Evolutionary conservation across 2,888 invertebrate species (phyloP).

Genomic region (Netelia fuscicornis): DNA sequence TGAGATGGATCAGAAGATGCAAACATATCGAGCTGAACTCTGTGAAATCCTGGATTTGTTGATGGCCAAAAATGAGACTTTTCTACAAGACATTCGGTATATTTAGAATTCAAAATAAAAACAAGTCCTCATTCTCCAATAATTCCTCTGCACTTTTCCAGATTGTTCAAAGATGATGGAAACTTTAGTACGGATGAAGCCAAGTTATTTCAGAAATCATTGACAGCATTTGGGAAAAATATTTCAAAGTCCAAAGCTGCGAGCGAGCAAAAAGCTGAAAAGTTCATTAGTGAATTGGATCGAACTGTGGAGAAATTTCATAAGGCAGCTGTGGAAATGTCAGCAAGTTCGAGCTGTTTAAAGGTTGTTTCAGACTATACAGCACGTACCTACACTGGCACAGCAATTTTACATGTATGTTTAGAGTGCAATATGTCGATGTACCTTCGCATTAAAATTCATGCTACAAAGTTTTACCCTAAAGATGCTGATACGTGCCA

Average conservation of each 20-base stretch:
- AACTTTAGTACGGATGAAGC: constrained; percentile 68
- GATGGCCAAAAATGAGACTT: constrained; percentile 64
- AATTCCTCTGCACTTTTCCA: constrained; percentile 35
- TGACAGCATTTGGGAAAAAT: constrained; percentile 52
- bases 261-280: constrained; percentile 61
- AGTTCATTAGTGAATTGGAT: constrained; percentile 45
- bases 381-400: too few relatives aligned
- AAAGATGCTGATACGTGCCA: too few relatives aligned
- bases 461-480: too few relatives aligned
- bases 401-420: too few relatives aligned
- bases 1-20: constrained; percentile 51
- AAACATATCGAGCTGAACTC: constrained; percentile 48
- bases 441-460: too few relatives aligned
- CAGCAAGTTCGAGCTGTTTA: neutral
- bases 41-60: constrained; percentile 45
- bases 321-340: constrained; percentile 58
- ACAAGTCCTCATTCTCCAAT: constrained; percentile 1
- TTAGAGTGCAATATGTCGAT: too few relatives aligned
- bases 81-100: constrained; percentile 65
- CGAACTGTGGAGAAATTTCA: constrained; percentile 55
- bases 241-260: constrained; percentile 62
- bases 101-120: constrained; percentile 17
- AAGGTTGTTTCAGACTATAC: too few relatives aligned
- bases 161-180: constrained; percentile 71
- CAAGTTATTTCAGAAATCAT: constrained; percentile 62